Conservation (phyloP, 2,888 invertebrate species). For the Tigriopus californicus region DNA sequence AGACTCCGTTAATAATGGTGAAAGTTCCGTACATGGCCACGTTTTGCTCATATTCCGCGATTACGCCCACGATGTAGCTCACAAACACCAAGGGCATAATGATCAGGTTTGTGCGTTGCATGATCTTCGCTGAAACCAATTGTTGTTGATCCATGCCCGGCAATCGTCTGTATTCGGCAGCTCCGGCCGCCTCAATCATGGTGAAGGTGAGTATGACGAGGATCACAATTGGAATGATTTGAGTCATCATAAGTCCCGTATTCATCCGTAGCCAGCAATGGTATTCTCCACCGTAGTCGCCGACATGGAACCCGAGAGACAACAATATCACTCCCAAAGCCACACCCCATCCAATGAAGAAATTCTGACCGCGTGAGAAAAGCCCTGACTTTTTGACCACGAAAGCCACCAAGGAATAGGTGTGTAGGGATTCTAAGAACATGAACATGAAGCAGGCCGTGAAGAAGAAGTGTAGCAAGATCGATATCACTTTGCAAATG, state of each 20-base stretch:
- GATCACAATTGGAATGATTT: constrained; percentile 20
- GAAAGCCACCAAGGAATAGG: constrained; percentile 23
- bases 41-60: constrained; percentile 23
- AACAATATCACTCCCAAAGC: constrained; percentile 16
- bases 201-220: constrained; percentile 22
- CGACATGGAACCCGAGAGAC: background rate
- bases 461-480: constrained; percentile 23
- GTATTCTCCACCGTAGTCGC: constrained; percentile 7
- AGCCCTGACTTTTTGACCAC: constrained; percentile 22
- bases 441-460: constrained; percentile 24
- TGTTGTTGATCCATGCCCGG: constrained; percentile 17
- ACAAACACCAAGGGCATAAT: constrained; percentile 22
- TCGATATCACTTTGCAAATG: constrained; percentile 21
- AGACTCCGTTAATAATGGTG: constrained; percentile 22
- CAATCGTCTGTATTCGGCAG: constrained; percentile 22
- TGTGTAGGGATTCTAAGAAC: constrained; percentile 23
- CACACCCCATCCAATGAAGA: constrained; percentile 23
- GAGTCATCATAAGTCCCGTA: constrained; percentile 19
- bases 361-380: constrained; percentile 21
- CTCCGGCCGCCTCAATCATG: constrained; percentile 23
- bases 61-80: constrained; percentile 22
- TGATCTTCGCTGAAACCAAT: constrained; percentile 20
- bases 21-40: constrained; percentile 22
- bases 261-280: constrained; percentile 23
- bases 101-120: constrained; percentile 23